Conservation (phyloP, 1,140 invertebrate species). For the Bombus superbus region DNA sequence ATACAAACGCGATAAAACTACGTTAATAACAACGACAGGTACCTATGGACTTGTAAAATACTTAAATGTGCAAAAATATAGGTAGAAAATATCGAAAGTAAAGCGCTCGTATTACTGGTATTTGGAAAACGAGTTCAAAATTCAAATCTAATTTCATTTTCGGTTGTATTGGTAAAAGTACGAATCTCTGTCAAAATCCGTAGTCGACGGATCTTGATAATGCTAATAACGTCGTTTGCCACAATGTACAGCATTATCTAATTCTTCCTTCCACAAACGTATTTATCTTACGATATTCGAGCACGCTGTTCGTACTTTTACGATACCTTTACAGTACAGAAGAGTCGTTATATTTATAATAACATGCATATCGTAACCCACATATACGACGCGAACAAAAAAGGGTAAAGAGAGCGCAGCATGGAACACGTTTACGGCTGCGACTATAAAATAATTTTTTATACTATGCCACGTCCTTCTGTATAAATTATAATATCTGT, state of each 20-base stretch:
- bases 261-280: not conserved
- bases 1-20: no score
- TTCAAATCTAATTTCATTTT: no score
- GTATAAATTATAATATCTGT: not conserved
- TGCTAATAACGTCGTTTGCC: no score
- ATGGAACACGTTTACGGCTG: slow-evolving; percentile 8
- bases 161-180: no score
- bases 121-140: no score
- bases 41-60: no score
- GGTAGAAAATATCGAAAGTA: not conserved
- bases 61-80: not conserved
- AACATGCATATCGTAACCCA: not conserved
- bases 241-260: not conserved
- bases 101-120: no score
- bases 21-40: no score
- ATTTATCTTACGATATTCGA: not conserved
- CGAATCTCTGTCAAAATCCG: no score
- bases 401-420: not conserved
- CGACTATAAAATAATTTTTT: slow-evolving; percentile 1
- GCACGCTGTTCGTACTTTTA: not conserved
- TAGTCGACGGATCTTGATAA: no score
- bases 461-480: slow-evolving; percentile 19
- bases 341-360: not conserved
- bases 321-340: no score
- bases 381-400: not conserved